Evolutionary conservation across 2,888 invertebrate species (phyloP).

Genomic region (Nineta flava): DNA sequence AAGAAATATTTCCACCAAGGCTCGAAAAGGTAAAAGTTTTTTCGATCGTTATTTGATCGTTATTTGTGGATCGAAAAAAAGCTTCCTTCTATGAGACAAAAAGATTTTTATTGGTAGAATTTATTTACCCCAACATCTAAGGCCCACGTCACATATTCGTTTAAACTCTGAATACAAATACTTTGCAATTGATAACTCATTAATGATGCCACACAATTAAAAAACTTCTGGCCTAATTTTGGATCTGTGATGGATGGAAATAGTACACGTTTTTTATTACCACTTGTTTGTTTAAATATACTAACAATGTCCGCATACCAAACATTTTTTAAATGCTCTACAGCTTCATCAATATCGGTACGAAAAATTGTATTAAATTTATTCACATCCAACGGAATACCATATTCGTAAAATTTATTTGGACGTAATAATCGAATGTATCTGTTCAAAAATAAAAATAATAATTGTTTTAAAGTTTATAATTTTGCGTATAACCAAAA

Average conservation of each 20-base stretch:
- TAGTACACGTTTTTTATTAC: conserved; percentile 36
- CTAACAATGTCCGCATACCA: conserved; percentile 49
- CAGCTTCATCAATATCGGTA: conserved; percentile 49
- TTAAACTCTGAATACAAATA: conserved; percentile 62
- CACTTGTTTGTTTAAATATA: conserved; percentile 44
- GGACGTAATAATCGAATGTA: conserved; percentile 41
- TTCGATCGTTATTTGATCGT: too few species aligned
- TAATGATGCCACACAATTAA: conserved; percentile 66
- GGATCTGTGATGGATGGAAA: conserved; percentile 50
- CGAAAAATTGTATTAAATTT: conserved; percentile 41
- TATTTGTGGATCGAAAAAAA: too few species aligned
- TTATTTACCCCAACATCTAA: conserved; percentile 57
- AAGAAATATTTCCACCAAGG: too few species aligned
- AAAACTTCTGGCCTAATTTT: conserved; percentile 58
- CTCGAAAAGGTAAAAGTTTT: too few species aligned
- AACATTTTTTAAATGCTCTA: conserved; percentile 42
- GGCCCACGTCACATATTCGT: conserved; percentile 61
- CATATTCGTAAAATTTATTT: conserved; percentile 35
- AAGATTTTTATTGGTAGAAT: too few species aligned
- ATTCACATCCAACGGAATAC: conserved; percentile 48
- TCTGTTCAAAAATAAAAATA: conserved; percentile 23
- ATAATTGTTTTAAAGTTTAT: too few species aligned
- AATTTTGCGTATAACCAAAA: too few species aligned
- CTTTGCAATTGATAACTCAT: conserved; percentile 82
- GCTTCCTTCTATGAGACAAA: too few species aligned